Evolutionary conservation across 2,888 invertebrate species (phyloP).

Genomic region (Meandrusa payeni): DNA sequence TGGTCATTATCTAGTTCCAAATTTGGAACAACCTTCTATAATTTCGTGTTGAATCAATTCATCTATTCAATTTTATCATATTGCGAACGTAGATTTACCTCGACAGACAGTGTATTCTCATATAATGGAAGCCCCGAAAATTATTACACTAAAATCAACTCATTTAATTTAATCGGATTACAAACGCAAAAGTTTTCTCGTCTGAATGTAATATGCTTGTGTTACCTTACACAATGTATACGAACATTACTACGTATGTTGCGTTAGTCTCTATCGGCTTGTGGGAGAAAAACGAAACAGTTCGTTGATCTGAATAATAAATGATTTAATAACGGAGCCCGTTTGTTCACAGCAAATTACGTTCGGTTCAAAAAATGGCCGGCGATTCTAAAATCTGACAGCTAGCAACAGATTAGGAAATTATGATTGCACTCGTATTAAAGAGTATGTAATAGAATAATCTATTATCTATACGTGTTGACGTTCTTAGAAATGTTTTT

Average conservation of each 20-base stretch:
- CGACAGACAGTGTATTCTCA: no score
- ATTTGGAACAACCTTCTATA: no score
- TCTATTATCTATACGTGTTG: no score
- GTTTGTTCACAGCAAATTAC: conserved; percentile 68
- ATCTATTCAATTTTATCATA: no score
- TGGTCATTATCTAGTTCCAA: no score
- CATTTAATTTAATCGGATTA: conserved; percentile 24
- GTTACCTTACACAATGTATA: conserved; percentile 27
- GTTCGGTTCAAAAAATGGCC: conserved; percentile 74
- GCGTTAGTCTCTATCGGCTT: conserved; percentile 40
- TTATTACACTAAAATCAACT: no score
- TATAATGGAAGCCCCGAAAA: no score
- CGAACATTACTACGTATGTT: conserved; percentile 18
- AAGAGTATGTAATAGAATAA: no score
- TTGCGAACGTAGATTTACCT: no score
- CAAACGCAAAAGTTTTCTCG: conserved; percentile 15
- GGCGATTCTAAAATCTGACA: conserved; percentile 70
- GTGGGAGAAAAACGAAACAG: conserved; percentile 77
- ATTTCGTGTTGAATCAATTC: no score
- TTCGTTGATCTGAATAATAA: conserved; percentile 78
- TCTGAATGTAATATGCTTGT: conserved; percentile 25
- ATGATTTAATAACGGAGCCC: conserved; percentile 79
- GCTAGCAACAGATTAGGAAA: conserved; percentile 25
- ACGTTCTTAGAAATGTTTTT: no score
- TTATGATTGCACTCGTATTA: no score